These are phyloP conservation scores for Eupithecia insigniata DNA, from an alignment of 2,888 invertebrate genomes.

Conservation along the genomic window DNA sequence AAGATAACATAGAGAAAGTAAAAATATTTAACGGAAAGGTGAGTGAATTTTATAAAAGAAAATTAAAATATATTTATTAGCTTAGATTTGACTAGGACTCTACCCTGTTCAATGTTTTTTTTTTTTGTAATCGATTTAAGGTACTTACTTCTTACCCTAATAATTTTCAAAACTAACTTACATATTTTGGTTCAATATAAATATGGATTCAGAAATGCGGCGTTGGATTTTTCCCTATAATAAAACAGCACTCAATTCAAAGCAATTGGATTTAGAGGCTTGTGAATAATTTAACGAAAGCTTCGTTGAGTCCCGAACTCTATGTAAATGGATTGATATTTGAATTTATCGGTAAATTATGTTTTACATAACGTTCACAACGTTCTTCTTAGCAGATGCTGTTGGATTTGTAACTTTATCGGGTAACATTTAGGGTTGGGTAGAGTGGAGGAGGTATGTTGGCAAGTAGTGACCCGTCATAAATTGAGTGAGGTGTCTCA, in stretches of 20 bases:
- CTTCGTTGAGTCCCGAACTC: not conserved
- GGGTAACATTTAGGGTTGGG: slow-evolving; percentile 15
- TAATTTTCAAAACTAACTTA: not conserved
- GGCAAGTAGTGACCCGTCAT: slow-evolving; percentile 59
- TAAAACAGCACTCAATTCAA: slow-evolving; percentile 6
- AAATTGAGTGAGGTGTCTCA: slow-evolving; percentile 63
- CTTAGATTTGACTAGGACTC: too few relatives aligned
- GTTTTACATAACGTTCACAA: slow-evolving; percentile 17
- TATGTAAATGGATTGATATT: slow-evolving; percentile 11
- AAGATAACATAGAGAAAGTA: too few relatives aligned
- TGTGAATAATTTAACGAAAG: slow-evolving; percentile 8
- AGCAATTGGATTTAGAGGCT: slow-evolving; percentile 3
- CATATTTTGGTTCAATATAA: not conserved
- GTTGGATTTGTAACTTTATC: slow-evolving; percentile 28
- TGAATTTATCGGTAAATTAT: not conserved
- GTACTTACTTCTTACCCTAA: too few relatives aligned
- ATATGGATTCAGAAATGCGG: slow-evolving; percentile 5
- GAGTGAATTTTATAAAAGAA: too few relatives aligned
- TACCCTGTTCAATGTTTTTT: too few relatives aligned
- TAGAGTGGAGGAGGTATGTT: slow-evolving; percentile 18
- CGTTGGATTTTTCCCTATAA: not conserved
- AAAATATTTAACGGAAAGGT: too few relatives aligned
- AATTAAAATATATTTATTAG: too few relatives aligned
- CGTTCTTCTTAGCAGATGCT: not conserved
- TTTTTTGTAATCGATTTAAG: not conserved